Conservation (phyloP, 2,113 vertebrate species). For the Archilochus colubris region DNA sequence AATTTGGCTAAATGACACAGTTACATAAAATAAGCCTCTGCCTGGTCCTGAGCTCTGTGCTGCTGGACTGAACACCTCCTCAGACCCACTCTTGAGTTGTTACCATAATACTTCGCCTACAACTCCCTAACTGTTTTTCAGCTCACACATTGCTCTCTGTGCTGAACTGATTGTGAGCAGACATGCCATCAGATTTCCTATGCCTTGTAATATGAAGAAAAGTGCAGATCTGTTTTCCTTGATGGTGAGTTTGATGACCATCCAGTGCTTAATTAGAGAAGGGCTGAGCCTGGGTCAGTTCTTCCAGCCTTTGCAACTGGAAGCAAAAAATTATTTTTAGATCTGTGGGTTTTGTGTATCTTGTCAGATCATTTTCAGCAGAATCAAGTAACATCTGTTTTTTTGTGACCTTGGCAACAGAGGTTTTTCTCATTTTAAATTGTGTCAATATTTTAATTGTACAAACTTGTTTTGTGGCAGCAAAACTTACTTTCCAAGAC, state of each 20-base stretch:
- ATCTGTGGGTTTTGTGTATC: neutral
- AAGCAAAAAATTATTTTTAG: neutral
- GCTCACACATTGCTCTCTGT: neutral
- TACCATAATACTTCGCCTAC: neutral
- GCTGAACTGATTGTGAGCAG: neutral
- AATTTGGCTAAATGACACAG: neutral
- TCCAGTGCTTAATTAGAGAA: neutral
- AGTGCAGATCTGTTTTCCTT: neutral
- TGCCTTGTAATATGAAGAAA: neutral
- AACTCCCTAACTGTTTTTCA: neutral
- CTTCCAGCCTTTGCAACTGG: neutral
- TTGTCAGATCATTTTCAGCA: neutral
- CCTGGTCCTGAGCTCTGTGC: neutral
- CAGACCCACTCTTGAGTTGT: neutral
- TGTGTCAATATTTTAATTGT: neutral
- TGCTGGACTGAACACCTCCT: neutral
- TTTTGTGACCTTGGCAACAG: neutral
- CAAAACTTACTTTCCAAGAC: neutral
- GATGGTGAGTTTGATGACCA: neutral
- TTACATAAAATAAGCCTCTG: neutral
- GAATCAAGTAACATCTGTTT: neutral
- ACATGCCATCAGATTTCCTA: neutral
- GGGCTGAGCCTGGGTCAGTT: neutral
- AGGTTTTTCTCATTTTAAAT: neutral
- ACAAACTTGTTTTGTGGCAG: neutral